Percentiles rank a stretch among this genome's conserved stretches.
Conservation (phyloP, 2,888 invertebrate species). For the Laothoe populi region DNA sequence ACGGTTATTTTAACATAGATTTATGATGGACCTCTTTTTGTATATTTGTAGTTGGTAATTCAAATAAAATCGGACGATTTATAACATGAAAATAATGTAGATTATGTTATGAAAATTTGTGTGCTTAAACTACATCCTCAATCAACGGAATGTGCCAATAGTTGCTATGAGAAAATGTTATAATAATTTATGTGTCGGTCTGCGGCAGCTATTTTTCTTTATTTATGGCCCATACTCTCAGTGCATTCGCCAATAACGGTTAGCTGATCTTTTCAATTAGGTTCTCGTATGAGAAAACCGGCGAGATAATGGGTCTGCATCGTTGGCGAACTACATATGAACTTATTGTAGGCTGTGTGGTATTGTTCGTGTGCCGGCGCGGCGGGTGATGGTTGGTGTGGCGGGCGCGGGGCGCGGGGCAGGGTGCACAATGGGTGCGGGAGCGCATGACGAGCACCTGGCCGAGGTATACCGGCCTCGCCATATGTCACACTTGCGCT, state of each 20-base stretch:
- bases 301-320: slow-evolving; percentile 42
- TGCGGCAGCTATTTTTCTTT: not conserved
- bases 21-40: too few relatives aligned
- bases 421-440: slow-evolving; percentile 75
- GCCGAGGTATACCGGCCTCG: slow-evolving; percentile 76
- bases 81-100: too few relatives aligned
- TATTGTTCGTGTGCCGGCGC: slow-evolving; percentile 65
- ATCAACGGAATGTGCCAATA: slow-evolving; percentile 5
- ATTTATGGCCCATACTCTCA: slow-evolving; percentile 6
- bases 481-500: slow-evolving; percentile 72
- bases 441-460: slow-evolving; percentile 84
- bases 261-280: slow-evolving; percentile 22
- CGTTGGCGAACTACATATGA: slow-evolving; percentile 36
- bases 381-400: slow-evolving; percentile 55
- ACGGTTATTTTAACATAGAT: too few relatives aligned
- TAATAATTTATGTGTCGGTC: slow-evolving; percentile 7
- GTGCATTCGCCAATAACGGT: slow-evolving; percentile 13
- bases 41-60: too few relatives aligned
- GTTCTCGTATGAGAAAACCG: slow-evolving; percentile 40
- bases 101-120: not conserved
- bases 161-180: not conserved
- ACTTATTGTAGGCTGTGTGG: slow-evolving; percentile 30
- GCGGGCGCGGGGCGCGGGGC: slow-evolving; percentile 39
- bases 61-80: too few relatives aligned
- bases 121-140: not conserved